Conservation (phyloP, 2,113 vertebrate species). For the Patagioenas fasciata region DNA sequence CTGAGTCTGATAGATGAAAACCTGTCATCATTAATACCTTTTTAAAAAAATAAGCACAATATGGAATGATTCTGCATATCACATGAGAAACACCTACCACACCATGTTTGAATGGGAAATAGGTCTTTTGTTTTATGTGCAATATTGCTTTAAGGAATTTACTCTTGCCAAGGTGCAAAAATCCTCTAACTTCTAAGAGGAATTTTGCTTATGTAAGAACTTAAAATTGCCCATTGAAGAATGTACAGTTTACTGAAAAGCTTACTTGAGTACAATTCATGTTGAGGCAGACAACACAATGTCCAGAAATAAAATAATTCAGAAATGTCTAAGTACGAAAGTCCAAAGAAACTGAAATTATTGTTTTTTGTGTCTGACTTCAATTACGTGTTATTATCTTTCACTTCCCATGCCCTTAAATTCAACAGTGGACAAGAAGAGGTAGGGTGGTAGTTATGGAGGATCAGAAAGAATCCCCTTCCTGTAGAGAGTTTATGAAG, state of each 20-base stretch:
- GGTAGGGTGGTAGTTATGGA: neutral
- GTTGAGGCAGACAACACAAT: neutral
- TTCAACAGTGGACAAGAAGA: neutral
- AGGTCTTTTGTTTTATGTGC: neutral
- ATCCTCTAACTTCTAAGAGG: neutral
- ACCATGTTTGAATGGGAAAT: fast-evolving
- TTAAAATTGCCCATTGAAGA: neutral
- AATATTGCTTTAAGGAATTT: neutral
- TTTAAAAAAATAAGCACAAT: neutral
- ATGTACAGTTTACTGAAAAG: neutral
- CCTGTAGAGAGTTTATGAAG: neutral
- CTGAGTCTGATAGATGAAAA: neutral
- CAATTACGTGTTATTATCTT: neutral
- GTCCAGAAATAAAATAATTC: neutral
- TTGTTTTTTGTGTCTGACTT: neutral
- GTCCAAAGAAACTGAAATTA: neutral
- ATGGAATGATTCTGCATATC: neutral
- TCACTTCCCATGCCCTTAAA: neutral
- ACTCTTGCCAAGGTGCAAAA: neutral
- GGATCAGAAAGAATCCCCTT: neutral
- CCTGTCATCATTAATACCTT: neutral
- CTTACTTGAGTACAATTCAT: neutral
- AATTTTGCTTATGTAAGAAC: neutral
- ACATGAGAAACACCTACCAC: neutral
- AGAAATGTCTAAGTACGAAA: neutral